Evolutionary conservation across 2,113 vertebrate genomes (phyloP), one percentile per base, ranked within the genome.

Genomic region (Laterallus jamaicensis): DNA sequence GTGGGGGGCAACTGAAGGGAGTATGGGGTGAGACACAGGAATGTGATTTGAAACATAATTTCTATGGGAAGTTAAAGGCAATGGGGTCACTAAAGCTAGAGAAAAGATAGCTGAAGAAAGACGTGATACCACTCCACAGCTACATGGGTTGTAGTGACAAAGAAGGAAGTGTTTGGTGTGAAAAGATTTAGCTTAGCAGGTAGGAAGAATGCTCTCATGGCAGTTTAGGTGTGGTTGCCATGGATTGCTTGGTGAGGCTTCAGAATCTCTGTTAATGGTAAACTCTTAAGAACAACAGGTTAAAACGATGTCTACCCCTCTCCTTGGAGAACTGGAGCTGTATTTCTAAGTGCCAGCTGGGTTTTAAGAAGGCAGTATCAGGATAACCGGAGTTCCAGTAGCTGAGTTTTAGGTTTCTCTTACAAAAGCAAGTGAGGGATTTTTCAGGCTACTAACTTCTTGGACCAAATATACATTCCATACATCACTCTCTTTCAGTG

Each of bases 51-150:
- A 79, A 75, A 49, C 3, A 6, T 32, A 44, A 58, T 20, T 60
- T 88, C 44, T 13, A 3, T 59, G 31, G 40, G 66, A 88, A 74
- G 12, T 28, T 69, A 19, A 55, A 70, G 44, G 59, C 26, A 80
- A 39, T 44, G 44, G 18, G 2, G 4, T 17, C 82, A 15, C 15
- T 58, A 54, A 39, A 19, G 76, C 18, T 54, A 35, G 63, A 88
- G 44, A 56, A 73, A 47, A 63, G 31, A 58, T 29, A 4, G 8
- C 37, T 49, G 55, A 79, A 64, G 55, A 39, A 71, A 76, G 22
- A 56, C 0, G 0, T 29, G 49, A n/a, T 56, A 59, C 12, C 28
- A 17, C 11, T 31, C 18, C 35, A 39, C 20, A 73, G 37, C 29
- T 80, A n/a, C 12, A 21, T 0, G 2, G 15, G 15, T 67, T 26